These are phyloP conservation scores for Euplagia quadripunctaria DNA, from an alignment of 2,888 invertebrate genomes.

Conservation along the genomic window DNA sequence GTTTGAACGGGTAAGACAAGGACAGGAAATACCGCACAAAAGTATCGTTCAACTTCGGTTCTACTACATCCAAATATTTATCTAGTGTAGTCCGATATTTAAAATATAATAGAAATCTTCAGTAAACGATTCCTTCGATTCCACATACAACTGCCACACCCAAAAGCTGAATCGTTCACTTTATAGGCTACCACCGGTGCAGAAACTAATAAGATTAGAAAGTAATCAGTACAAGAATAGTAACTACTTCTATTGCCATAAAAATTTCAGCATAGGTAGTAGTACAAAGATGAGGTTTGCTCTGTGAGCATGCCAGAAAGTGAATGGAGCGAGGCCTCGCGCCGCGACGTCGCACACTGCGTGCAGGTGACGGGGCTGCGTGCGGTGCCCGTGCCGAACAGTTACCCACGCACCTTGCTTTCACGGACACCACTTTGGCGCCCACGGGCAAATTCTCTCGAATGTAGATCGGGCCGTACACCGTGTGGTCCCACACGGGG, in stretches of 20 bases:
- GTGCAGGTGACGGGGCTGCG: slow-evolving; percentile 88
- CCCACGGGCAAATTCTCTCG: slow-evolving; percentile 99
- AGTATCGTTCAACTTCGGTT: slow-evolving; percentile 30
- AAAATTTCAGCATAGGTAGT: slow-evolving; percentile 9
- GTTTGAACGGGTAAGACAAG: slow-evolving; percentile 33
- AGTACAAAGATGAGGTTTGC: slow-evolving; percentile 18
- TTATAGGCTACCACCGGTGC: slow-evolving; percentile 17
- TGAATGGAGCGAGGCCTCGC: slow-evolving; percentile 26
- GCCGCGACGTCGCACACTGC: slow-evolving; percentile 72
- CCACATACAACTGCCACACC: slow-evolving; percentile 15
- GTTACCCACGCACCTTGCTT: slow-evolving; percentile 97
- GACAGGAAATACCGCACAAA: slow-evolving; percentile 24
- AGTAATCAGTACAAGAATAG: not conserved
- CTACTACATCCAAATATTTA: slow-evolving; percentile 27
- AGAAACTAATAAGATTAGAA: not conserved
- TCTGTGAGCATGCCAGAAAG: slow-evolving; percentile 27
- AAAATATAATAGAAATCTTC: slow-evolving; percentile 23
- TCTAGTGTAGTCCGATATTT: slow-evolving; percentile 15
- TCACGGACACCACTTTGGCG: slow-evolving; percentile 98
- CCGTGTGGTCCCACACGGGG: slow-evolving; percentile 98
- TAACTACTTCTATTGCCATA: not conserved
- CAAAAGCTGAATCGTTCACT: slow-evolving; percentile 13
- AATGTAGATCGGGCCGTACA: slow-evolving; percentile 98
- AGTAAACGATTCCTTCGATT: slow-evolving; percentile 13
- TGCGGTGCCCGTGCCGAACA: slow-evolving; percentile 88